These are phyloP conservation scores for Plemyria rubiginata DNA, from an alignment of 2,888 invertebrate species.

Conservation along the genomic window DNA sequence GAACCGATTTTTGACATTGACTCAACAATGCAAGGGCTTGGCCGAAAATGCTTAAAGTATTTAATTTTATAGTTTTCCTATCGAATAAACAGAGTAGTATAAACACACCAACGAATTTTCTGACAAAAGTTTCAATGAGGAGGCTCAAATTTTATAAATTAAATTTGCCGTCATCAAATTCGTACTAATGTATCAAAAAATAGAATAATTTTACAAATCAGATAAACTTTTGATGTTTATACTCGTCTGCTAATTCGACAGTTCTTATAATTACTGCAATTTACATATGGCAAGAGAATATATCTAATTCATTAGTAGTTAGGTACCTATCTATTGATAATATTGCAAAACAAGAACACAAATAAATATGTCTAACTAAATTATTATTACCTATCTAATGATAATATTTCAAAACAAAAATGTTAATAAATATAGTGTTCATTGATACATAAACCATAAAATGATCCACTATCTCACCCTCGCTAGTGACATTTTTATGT, in stretches of 20 bases:
- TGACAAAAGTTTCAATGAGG: not conserved
- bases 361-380: slow-evolving; percentile 16
- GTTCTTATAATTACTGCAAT: slow-evolving; percentile 33
- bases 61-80: slow-evolving; percentile 24
- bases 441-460: not conserved
- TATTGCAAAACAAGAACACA: slow-evolving; percentile 17
- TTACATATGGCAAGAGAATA: slow-evolving; percentile 43
- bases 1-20: slow-evolving; percentile 43
- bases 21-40: slow-evolving; percentile 46
- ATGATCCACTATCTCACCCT: not conserved
- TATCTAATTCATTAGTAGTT: slow-evolving; percentile 32
- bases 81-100: slow-evolving; percentile 21
- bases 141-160: not conserved
- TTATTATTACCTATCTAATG: not conserved
- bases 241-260: slow-evolving; percentile 22
- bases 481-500: no score
- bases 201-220: not conserved
- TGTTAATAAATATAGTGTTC: not conserved
- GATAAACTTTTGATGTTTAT: not conserved
- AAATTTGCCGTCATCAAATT: not conserved
- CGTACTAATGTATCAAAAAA: not conserved
- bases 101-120: not conserved
- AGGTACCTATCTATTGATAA: slow-evolving; percentile 38
- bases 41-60: slow-evolving; percentile 46
- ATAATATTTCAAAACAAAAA: not conserved